These are phyloP conservation scores for Todus mexicanus DNA, from an alignment of 2,797 vertebrate species.

Conservation along the genomic window DNA sequence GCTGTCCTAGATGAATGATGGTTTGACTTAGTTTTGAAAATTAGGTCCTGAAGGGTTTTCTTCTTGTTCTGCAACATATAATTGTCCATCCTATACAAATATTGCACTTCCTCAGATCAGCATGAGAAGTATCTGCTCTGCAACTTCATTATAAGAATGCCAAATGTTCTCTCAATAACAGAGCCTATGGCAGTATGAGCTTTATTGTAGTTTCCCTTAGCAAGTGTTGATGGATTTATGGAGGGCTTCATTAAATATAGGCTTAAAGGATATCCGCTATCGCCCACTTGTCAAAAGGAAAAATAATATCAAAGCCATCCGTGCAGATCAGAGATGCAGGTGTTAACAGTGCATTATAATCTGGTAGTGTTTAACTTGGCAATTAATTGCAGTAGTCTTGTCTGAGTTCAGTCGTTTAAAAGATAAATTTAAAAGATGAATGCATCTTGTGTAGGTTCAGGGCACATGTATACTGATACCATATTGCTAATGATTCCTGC, in stretches of 20 bases:
- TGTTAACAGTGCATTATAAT: conserved; percentile 59
- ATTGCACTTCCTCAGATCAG: conserved; percentile 10
- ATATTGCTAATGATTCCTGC: not conserved
- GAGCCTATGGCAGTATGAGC: conserved; percentile 26
- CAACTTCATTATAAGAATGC: conserved; percentile 31
- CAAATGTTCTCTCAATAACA: conserved; percentile 4
- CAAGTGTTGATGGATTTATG: conserved; percentile 73
- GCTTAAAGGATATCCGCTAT: conserved; percentile 74
- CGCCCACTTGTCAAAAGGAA: conserved; percentile 55
- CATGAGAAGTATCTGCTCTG: not conserved
- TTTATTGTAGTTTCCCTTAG: conserved; percentile 64
- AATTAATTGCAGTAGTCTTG: conserved; percentile 43
- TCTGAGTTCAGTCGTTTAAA: not conserved
- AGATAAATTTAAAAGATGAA: conserved; percentile 63
- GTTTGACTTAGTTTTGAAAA: not conserved
- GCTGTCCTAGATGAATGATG: not conserved
- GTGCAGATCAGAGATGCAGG: conserved; percentile 51
- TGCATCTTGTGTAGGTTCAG: not conserved
- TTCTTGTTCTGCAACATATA: not conserved
- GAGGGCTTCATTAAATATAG: conserved; percentile 70
- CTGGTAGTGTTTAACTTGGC: conserved; percentile 58
- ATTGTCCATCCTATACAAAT: not conserved
- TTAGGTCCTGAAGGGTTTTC: not conserved
- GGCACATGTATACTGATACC: not conserved
- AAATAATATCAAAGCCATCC: conserved; percentile 63